Percentiles rank a stretch among this genome's conserved stretches.
Evolutionary conservation across 2,888 invertebrate species (phyloP).

Genomic region (Tricholauxania praeusta): DNA sequence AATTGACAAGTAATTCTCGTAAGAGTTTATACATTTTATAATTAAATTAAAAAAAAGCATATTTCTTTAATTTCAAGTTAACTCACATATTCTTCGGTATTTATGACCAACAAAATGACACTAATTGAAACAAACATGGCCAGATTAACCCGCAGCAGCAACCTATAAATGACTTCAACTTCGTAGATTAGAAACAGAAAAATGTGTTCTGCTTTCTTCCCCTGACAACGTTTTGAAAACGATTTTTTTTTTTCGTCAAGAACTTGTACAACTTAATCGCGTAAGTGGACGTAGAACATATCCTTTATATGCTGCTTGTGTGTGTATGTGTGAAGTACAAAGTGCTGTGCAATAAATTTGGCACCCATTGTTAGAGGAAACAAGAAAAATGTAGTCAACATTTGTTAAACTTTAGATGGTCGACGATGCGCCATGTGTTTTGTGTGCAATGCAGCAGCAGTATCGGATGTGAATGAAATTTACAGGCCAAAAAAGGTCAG

Average conservation of each 20-base stretch:
- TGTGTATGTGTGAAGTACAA: constrained; percentile 48
- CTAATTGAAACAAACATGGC: constrained; percentile 59
- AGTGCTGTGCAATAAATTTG: constrained; percentile 60
- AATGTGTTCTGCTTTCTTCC: constrained; percentile 24
- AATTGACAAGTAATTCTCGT: no score
- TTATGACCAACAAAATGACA: constrained; percentile 43
- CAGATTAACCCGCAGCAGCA: constrained; percentile 42
- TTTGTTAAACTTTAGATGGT: background rate
- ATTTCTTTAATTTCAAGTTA: background rate
- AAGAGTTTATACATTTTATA: background rate
- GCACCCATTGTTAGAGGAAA: constrained; percentile 49
- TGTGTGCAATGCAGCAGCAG: constrained; percentile 40
- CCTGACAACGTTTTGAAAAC: background rate
- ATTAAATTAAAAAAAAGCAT: background rate
- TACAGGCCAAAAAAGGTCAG: constrained; percentile 19
- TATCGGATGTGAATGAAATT: constrained; percentile 13
- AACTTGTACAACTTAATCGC: constrained; percentile 52
- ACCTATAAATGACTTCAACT: constrained; percentile 38
- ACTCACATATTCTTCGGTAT: background rate
- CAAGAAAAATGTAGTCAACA: constrained; percentile 28
- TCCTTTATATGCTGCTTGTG: constrained; percentile 22
- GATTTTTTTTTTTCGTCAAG: background rate
- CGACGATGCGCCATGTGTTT: constrained; percentile 48
- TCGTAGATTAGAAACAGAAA: constrained; percentile 17
- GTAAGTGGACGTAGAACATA: constrained; percentile 60